Percentiles rank a stretch among this genome's conserved stretches.
Conservation (phyloP, 1,140 invertebrate species). For the Euwallacea similis region DNA sequence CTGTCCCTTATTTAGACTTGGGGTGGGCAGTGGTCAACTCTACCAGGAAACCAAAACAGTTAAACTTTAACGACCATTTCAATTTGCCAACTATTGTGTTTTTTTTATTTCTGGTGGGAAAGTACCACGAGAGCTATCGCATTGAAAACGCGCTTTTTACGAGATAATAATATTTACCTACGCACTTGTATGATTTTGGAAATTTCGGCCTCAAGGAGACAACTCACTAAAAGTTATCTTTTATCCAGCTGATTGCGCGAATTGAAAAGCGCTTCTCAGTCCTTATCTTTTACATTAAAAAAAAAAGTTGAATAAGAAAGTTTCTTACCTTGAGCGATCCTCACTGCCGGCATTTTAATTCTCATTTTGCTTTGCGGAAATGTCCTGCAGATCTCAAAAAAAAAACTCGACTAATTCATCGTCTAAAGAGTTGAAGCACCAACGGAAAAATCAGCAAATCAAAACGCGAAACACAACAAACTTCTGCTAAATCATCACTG, state of each 20-base stretch:
- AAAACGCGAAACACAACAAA: slow-evolving; percentile 30
- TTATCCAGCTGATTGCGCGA: no score
- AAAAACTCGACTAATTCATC: slow-evolving; percentile 29
- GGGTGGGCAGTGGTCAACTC: slow-evolving; percentile 18
- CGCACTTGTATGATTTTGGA: no score
- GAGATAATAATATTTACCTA: no score
- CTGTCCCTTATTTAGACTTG: not conserved
- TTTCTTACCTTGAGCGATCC: slow-evolving; percentile 85
- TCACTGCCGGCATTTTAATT: slow-evolving; percentile 93
- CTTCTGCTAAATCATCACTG: slow-evolving; percentile 31
- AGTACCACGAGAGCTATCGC: no score
- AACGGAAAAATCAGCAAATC: slow-evolving; percentile 23
- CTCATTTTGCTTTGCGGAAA: slow-evolving; percentile 72
- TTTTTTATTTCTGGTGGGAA: no score
- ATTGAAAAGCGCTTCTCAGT: no score
- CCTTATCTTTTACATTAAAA: no score
- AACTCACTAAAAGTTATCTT: no score
- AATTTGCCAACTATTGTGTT: slow-evolving; percentile 18
- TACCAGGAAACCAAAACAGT: slow-evolving; percentile 7
- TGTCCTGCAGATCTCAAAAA: slow-evolving; percentile 4
- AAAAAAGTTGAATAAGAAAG: slow-evolving; percentile 8
- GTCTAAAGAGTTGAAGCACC: slow-evolving; percentile 19
- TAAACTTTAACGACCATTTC: slow-evolving; percentile 17
- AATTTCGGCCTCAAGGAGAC: no score
- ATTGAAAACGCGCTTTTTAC: no score